Evolutionary conservation across 2,113 vertebrate genomes (phyloP).

Genomic region (Ovis canadensis): DNA sequence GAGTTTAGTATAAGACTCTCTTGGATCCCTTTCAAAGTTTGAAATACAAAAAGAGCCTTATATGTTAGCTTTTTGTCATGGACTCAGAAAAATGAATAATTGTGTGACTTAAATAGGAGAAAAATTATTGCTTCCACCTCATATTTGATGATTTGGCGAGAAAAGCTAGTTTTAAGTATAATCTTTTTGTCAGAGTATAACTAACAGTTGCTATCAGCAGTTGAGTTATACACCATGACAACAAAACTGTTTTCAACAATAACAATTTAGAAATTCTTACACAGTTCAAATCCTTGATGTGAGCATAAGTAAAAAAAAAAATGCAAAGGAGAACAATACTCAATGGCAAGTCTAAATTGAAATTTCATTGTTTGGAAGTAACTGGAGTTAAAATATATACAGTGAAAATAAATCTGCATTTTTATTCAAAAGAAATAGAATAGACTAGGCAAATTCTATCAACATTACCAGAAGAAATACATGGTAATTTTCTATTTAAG

Average conservation of each 20-base stretch:
- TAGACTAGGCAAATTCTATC: background rate
- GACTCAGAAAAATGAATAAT: background rate
- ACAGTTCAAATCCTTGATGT: background rate
- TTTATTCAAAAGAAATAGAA: background rate
- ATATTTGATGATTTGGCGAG: background rate
- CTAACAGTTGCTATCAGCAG: background rate
- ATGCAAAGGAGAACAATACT: background rate
- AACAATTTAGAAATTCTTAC: background rate
- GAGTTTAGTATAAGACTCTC: background rate
- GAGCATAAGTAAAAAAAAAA: background rate
- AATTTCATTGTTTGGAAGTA: background rate
- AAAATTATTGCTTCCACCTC: background rate
- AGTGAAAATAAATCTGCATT: background rate
- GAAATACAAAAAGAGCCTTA: background rate
- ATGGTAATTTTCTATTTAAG: background rate
- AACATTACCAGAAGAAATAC: background rate
- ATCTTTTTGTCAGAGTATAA: background rate
- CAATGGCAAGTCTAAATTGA: background rate
- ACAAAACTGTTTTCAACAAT: background rate
- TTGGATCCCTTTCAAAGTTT: background rate
- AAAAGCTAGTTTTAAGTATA: background rate
- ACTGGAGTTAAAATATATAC: background rate
- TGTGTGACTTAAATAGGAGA: background rate
- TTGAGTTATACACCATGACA: background rate
- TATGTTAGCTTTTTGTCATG: background rate